phyloP scores from a whole-genome alignment of 2,888 invertebrate genomes.

The Gandaritis pyraliata region DNA sequence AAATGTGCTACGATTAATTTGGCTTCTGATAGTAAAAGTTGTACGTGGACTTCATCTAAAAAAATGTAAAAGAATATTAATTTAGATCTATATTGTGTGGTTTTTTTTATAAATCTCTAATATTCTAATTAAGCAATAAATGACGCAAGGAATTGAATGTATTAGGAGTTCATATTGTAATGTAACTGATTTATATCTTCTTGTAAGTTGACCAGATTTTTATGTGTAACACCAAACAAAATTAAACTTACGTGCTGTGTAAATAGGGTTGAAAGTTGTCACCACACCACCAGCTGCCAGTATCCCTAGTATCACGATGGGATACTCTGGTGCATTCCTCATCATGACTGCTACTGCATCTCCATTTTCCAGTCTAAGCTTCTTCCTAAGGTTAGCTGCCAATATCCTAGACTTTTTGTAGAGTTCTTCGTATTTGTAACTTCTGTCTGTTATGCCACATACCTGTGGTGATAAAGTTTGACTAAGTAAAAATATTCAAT shows the following conservation, averaged over 20 bases:
- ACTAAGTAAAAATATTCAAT: no score
- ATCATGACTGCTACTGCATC: constrained; percentile 87
- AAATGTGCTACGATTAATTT: constrained; percentile 85
- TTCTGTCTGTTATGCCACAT: constrained; percentile 87
- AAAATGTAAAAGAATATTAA: constrained; percentile 1
- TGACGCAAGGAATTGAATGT: no score
- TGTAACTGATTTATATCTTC: no score
- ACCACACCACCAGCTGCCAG: constrained; percentile 86
- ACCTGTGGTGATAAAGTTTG: constrained; percentile 74
- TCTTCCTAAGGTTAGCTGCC: constrained; percentile 84
- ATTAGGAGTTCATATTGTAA: no score
- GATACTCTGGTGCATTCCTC: constrained; percentile 89
- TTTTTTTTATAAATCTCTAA: no score
- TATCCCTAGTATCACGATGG: constrained; percentile 84
- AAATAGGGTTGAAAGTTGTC: constrained; percentile 89
- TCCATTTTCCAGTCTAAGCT: constrained; percentile 84
- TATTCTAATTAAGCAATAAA: no score
- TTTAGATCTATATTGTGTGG: background rate
- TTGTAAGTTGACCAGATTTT: no score
- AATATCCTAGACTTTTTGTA: constrained; percentile 84
- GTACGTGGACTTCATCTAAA: constrained; percentile 88
- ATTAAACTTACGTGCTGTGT: constrained; percentile 81
- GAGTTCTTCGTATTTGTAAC: constrained; percentile 87
- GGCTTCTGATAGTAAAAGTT: constrained; percentile 83
- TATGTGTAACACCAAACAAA: background rate